Evolutionary conservation across 2,797 vertebrate genomes (phyloP).

Genomic region (Pseudomugil gertrudae): DNA sequence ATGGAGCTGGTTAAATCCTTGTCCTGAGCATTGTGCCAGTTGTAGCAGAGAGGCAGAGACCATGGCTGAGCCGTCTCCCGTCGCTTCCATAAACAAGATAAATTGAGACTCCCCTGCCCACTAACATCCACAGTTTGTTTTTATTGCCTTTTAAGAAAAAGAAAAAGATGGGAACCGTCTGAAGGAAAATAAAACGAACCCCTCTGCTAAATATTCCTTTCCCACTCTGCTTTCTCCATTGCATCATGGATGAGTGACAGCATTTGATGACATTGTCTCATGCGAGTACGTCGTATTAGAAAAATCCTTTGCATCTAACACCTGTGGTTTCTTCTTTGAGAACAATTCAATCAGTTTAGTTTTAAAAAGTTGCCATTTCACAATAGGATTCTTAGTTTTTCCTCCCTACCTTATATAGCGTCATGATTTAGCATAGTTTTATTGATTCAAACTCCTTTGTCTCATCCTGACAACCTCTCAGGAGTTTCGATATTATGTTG

Average conservation of each 20-base stretch:
- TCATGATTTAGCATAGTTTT: conserved; percentile 12
- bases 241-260: conserved; percentile 68
- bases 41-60: conserved; percentile 71
- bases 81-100: conserved; percentile 75
- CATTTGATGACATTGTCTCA: conserved; percentile 71
- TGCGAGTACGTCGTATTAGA: conserved; percentile 60
- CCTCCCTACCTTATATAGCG: conserved; percentile 33
- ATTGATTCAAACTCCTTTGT: no score
- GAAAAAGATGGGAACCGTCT: conserved; percentile 65
- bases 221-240: conserved; percentile 57
- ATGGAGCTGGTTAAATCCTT: conserved; percentile 74
- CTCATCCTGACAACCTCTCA: conserved; percentile 41
- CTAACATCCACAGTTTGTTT: conserved; percentile 69
- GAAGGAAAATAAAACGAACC: conserved; percentile 67
- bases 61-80: conserved; percentile 71
- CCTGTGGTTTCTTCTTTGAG: conserved; percentile 30
- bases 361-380: conserved; percentile 51
- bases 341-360: conserved; percentile 61
- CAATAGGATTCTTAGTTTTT: conserved; percentile 37
- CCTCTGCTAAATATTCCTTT: conserved; percentile 65
- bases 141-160: conserved; percentile 70
- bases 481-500: conserved; percentile 32
- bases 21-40: conserved; percentile 73
- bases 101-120: conserved; percentile 71
- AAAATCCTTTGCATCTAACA: conserved; percentile 36